A percentile compares a stretch with the other conserved stretches of the same genome.
Conservation (phyloP, 2,113 vertebrate genomes). For the Laticauda laticaudata region DNA sequence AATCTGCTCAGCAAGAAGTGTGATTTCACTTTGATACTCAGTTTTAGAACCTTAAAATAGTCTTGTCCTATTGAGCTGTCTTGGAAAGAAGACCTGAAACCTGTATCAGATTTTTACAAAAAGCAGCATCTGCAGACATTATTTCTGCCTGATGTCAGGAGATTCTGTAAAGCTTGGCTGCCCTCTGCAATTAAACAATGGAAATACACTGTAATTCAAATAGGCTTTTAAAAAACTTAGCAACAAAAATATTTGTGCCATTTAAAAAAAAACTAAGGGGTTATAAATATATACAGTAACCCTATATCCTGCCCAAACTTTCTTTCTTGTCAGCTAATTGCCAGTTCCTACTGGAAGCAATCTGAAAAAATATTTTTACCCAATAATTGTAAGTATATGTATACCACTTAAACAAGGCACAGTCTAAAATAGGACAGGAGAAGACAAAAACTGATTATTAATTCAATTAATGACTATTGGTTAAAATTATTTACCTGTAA, state of each 20-base stretch:
- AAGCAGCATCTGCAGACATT: background rate
- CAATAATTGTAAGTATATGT: background rate
- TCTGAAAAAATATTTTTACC: background rate
- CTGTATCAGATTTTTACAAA: background rate
- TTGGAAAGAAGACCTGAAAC: background rate
- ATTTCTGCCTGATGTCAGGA: background rate
- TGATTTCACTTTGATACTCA: background rate
- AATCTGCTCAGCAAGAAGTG: background rate
- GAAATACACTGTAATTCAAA: conserved; percentile 1
- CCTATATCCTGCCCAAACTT: background rate
- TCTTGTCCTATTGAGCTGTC: background rate
- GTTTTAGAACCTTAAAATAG: background rate
- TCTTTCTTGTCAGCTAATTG: background rate
- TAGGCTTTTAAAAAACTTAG: background rate
- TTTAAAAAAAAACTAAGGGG: background rate
- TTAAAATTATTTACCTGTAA: background rate
- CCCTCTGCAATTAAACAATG: conserved; percentile 50
- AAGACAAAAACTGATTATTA: background rate
- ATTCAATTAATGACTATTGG: background rate
- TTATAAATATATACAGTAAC: background rate
- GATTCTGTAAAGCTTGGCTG: conserved; percentile 19
- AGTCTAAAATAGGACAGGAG: background rate
- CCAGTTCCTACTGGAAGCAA: background rate
- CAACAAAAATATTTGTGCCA: background rate
- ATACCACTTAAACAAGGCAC: background rate